Base-by-base conservation (phyloP, 1,140 invertebrate species). In the Lepidurus arcticus region DNA sequence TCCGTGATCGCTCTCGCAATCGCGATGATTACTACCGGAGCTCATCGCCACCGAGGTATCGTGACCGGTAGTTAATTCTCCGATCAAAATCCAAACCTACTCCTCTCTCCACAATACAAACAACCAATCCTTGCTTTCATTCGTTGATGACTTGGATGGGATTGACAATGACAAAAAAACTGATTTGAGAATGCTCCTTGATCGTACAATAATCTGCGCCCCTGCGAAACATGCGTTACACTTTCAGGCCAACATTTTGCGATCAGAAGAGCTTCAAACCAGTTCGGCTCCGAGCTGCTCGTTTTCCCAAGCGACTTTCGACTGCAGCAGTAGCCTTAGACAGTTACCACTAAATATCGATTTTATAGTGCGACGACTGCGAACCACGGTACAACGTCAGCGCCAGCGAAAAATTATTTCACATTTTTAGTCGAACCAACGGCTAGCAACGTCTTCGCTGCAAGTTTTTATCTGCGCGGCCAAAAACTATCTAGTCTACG, bases 31-130 rank as follows among this genome's bases (percentile, higher is more conserved):
- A 80, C 34, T 24, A 76, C 44, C 73, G 45, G 26, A 47, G 44
- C 44, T 75, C 76, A 26, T 80, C 80, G 45, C 79, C 79, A 53
- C 44, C 75, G 45, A 78, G 77, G 65, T 78, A 74, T 74, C 77
- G 43, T 44, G 53, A 65, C 53, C 53, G 53, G 53, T 65, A 65
- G 53, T 65, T 65, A 65, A 65, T 65, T 65, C 53, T 65, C 53
- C 53, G 53, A 65, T 65, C 53, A 13, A 65, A 65, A 65, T 34
- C 34, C 34, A 34, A 65, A 65, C 53, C 53, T 21, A n/a, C 53
- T 65, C 53, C 53, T 65, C 53, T 65, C 47, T 65, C 53, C 53
- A 65, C 53, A 65, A 65, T 65, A 65, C 53, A 65, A 65, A 65
- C 53, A 65, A 65, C 53, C 53, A 21, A 65, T 65, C 53, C 53